Conservation (phyloP, 2,797 vertebrate species). For the Gymnoscopelus microlampas region DNA sequence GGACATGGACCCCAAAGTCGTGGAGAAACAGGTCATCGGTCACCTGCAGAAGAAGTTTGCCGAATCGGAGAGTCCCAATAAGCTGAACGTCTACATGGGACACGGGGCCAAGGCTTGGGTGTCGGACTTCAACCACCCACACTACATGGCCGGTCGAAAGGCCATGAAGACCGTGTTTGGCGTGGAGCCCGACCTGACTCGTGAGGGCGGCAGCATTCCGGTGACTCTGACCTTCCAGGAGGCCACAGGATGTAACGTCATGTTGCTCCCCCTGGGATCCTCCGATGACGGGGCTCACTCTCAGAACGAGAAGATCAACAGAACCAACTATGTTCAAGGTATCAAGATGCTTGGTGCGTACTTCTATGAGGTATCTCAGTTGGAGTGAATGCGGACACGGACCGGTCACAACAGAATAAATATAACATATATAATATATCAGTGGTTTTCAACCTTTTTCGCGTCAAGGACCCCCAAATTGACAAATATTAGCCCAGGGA, state of each 20-base stretch:
- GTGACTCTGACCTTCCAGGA: conserved; percentile 97
- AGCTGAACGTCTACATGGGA: conserved; percentile 85
- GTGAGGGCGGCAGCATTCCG: conserved; percentile 97
- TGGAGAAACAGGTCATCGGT: conserved; percentile 88
- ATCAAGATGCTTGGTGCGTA: conserved; percentile 93
- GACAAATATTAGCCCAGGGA: no score
- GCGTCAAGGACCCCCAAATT: no score
- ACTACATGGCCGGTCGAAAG: conserved; percentile 93
- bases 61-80: conserved; percentile 90
- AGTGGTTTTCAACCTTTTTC: no score
- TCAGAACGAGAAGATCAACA: conserved; percentile 97
- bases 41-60: conserved; percentile 88
- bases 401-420: neutral
- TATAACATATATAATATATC: no score
- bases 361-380: conserved; percentile 92
- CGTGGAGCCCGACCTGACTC: conserved; percentile 94
- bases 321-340: conserved; percentile 93
- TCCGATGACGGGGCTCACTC: conserved; percentile 98
- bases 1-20: conserved; percentile 91
- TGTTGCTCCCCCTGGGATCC: conserved; percentile 94
- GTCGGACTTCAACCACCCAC: conserved; percentile 96
- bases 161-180: conserved; percentile 97
- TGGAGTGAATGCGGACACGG: conserved; percentile 72
- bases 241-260: conserved; percentile 94
- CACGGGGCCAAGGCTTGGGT: conserved; percentile 97